Base-by-base conservation (phyloP, 2,797 vertebrate species). In the Amniataba percoides region DNA sequence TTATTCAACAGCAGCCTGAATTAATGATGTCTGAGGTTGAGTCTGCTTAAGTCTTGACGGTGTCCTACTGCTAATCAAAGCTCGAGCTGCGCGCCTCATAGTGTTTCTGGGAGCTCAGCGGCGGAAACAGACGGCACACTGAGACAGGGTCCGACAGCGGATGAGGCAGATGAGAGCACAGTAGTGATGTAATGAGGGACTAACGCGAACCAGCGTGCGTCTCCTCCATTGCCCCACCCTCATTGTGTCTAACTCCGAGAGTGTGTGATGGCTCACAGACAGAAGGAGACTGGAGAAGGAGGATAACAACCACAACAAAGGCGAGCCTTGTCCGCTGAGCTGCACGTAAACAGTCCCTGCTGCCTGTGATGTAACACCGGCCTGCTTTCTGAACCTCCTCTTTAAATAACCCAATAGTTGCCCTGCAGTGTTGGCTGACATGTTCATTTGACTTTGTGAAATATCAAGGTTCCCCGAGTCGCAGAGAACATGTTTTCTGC, bases 371-470 rank as follows among this genome's bases (percentile, higher is more conserved):
- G 85, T 91, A 91, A 92, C 80, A 49, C 70, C 74, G 39, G 82
- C 80, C 83, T 77, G 77, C 63, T 81, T 83, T 78, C 80, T 84
- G 78, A 81, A 80, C 59, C 75, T 77, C 82, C 82, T 92, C 92
- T 91, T 91, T 92, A 94, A 95, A 94, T 92, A 95, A 90, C 89
- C 92, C 80, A 36, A 82, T 89, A 71, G 73, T 77, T 89, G 84
- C 88, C 90, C 92, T 64, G 83, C 85, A 81, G 86, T 81, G 80
- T 64, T 68, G 87, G 83, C 89, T 87, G 92, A 90, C 87, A 89
- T 91, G 93, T 91, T 95, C 85, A 83, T 93, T 94, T 95, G 93
- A 95, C 95, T 95, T 95, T 94, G 92, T 91, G 90, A 95, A 95
- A 95, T 94, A 94, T 93, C 93, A 94, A 93, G 89, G 94, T 90